Percentiles rank a stretch among this genome's conserved stretches.
Evolutionary conservation across 2,888 invertebrate genomes (phyloP).

Genomic region (Campaea margaritaria): DNA sequence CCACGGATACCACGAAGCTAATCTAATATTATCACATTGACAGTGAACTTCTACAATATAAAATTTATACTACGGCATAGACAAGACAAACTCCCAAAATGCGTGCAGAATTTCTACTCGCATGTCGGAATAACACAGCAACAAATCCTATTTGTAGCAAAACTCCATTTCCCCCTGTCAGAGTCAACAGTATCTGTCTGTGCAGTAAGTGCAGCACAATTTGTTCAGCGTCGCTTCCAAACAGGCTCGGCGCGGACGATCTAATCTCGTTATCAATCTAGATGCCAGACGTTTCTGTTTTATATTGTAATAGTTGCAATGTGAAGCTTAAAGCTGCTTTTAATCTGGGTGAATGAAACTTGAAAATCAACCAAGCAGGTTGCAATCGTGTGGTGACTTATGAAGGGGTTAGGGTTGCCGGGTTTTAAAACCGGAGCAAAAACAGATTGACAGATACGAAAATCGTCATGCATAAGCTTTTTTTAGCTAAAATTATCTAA

Average conservation of each 20-base stretch:
- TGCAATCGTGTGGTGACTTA: slow-evolving; percentile 12
- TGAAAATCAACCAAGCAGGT: slow-evolving; percentile 28
- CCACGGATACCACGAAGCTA: too few relatives aligned
- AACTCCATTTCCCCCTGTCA: slow-evolving; percentile 16
- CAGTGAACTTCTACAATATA: neutral
- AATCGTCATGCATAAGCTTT: too few relatives aligned
- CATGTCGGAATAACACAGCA: slow-evolving; percentile 1
- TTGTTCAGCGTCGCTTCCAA: slow-evolving; percentile 24
- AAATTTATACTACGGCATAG: neutral
- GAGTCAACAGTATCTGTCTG: slow-evolving; percentile 12
- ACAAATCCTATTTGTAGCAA: slow-evolving; percentile 6
- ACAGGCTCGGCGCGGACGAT: slow-evolving; percentile 18
- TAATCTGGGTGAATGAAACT: slow-evolving; percentile 22
- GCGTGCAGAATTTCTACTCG: neutral
- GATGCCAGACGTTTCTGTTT: slow-evolving; percentile 27
- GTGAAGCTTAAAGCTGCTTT: slow-evolving; percentile 16
- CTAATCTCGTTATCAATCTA: slow-evolving; percentile 32
- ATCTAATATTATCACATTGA: too few relatives aligned
- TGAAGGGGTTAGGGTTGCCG: neutral
- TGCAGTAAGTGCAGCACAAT: slow-evolving; percentile 21
- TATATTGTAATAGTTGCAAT: slow-evolving; percentile 25
- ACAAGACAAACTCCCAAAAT: neutral
- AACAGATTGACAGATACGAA: neutral
- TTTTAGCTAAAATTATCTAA: too few relatives aligned
- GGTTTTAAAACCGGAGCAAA: neutral